A percentile compares a stretch with the other conserved stretches of the same genome.
Evolutionary conservation across 2,113 vertebrate species (phyloP).

Genomic region (Pteronura brasiliensis): DNA sequence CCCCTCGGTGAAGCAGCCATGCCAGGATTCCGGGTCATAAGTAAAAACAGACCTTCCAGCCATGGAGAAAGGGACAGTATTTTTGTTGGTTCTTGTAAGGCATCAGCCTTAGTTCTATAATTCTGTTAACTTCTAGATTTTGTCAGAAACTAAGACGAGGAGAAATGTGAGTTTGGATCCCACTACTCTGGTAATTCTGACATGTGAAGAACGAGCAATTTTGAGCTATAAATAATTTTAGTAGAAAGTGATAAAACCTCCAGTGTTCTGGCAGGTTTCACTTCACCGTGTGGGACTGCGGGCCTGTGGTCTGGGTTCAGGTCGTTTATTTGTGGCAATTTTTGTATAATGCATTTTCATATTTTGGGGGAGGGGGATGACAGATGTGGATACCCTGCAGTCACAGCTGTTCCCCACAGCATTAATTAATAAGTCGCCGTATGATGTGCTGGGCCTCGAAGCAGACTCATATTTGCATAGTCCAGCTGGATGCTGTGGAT

Average conservation of each 20-base stretch:
- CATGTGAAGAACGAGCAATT: conserved; percentile 1
- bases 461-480: not conserved
- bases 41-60: not conserved
- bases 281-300: not conserved
- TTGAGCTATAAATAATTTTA: conserved; percentile 31
- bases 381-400: not conserved
- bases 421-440: conserved; percentile 4
- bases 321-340: not conserved
- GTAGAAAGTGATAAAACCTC: conserved; percentile 21
- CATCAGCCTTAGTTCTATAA: not conserved
- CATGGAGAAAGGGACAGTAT: not conserved
- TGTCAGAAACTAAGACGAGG: conserved; percentile 37
- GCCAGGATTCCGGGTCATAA: not conserved
- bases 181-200: not conserved
- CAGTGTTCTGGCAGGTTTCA: not conserved
- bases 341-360: not conserved
- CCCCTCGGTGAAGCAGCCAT: not conserved
- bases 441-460: not conserved
- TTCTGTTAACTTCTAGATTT: not conserved
- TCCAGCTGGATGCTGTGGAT: not conserved
- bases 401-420: conserved; percentile 15
- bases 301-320: not conserved
- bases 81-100: not conserved
- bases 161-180: not conserved
- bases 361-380: not conserved